Evolutionary conservation across 2,888 invertebrate genomes (phyloP).

Genomic region (Apotomis capreana): DNA sequence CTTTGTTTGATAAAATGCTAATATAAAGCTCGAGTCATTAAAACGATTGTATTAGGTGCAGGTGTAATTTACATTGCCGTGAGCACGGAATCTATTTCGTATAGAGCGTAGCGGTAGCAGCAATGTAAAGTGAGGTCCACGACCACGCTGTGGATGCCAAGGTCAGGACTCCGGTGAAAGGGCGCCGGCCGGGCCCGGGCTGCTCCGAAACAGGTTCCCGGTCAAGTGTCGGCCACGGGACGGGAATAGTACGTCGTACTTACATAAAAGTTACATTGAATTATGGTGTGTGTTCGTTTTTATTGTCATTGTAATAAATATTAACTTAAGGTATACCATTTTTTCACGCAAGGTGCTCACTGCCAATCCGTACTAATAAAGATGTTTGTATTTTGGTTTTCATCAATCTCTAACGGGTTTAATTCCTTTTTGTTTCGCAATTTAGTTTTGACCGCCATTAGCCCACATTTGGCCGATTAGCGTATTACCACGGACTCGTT

Average conservation of each 20-base stretch:
- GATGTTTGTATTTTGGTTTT: no score
- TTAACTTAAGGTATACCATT: constrained; percentile 41
- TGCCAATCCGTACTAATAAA: no score
- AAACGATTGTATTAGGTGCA: not conserved
- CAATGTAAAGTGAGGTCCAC: constrained; percentile 21
- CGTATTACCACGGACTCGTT: no score
- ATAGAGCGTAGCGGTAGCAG: constrained; percentile 18
- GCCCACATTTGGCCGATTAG: no score
- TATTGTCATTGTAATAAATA: constrained; percentile 46
- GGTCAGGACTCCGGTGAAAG: constrained; percentile 44
- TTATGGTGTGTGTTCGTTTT: constrained; percentile 49
- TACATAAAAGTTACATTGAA: constrained; percentile 50
- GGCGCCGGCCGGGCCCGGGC: constrained; percentile 27
- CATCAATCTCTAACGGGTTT: no score
- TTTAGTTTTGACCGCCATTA: no score
- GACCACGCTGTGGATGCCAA: constrained; percentile 32
- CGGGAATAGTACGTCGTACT: constrained; percentile 54
- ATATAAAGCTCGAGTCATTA: not conserved
- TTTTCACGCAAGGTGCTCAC: constrained; percentile 44
- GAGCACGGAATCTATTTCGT: not conserved
- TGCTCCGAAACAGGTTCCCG: constrained; percentile 58
- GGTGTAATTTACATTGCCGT: constrained; percentile 4
- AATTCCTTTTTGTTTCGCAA: no score
- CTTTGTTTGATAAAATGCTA: constrained; percentile 35
- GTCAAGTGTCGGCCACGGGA: constrained; percentile 50